A percentile compares a stretch with the other conserved stretches of the same genome.
These are phyloP conservation scores for Borostomias antarcticus DNA, from an alignment of 2,797 vertebrate genomes.

Conservation along the genomic window DNA sequence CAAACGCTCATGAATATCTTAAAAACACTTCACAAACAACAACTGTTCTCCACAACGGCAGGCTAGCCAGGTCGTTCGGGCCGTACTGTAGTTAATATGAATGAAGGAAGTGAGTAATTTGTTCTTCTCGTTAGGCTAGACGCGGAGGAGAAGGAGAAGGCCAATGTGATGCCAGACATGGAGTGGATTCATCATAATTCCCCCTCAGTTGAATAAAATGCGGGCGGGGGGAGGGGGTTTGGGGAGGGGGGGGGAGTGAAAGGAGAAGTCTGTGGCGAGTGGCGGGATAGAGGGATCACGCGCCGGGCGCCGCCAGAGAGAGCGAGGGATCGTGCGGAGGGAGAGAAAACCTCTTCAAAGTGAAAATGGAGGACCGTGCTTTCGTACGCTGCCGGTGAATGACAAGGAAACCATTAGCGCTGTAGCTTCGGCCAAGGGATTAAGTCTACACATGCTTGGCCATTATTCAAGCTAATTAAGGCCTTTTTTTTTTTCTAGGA, in stretches of 20 bases:
- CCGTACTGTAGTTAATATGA: conserved; percentile 47
- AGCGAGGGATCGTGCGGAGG: conserved; percentile 31
- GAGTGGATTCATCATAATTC: conserved; percentile 69
- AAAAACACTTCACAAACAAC: conserved; percentile 17
- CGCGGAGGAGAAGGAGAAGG: conserved; percentile 40
- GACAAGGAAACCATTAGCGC: conserved; percentile 84
- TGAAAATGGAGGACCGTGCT: conserved; percentile 75
- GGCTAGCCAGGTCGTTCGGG: not conserved
- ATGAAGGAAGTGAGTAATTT: conserved; percentile 60
- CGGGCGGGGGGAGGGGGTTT: not conserved
- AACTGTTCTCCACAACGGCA: not conserved
- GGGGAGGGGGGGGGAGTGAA: conserved; percentile 38
- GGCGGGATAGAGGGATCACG: conserved; percentile 43
- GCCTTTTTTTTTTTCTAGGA: conserved; percentile 66
- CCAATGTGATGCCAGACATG: conserved; percentile 45
- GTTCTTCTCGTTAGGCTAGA: conserved; percentile 50
- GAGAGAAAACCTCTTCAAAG: conserved; percentile 67
- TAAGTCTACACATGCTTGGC: conserved; percentile 80
- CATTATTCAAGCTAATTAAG: conserved; percentile 85
- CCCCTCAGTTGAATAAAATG: conserved; percentile 46
- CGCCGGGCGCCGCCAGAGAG: conserved; percentile 12
- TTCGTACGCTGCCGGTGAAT: conserved; percentile 77
- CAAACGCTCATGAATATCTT: conserved; percentile 15
- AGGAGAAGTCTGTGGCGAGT: conserved; percentile 52
- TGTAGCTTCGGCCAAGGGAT: conserved; percentile 73